A percentile compares a stretch with the other conserved stretches of the same genome.
These are phyloP conservation scores for Galeopterus variegatus DNA, from an alignment of 2,113 vertebrate species.

Conservation along the genomic window DNA sequence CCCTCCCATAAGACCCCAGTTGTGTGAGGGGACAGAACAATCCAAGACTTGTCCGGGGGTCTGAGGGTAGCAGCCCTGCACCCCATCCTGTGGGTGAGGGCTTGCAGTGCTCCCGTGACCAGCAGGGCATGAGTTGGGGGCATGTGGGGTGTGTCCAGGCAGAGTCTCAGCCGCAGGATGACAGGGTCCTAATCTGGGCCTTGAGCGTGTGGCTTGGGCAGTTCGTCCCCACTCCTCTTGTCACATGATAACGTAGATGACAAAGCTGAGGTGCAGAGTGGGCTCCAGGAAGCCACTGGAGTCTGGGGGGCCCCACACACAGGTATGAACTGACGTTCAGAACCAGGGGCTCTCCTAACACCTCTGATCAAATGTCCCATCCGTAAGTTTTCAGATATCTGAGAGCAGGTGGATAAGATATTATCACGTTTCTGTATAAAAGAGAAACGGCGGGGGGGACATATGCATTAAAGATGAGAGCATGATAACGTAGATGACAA, in stretches of 20 bases:
- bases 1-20: neutral
- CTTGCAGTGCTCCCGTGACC: neutral
- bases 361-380: no score
- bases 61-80: no score
- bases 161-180: neutral
- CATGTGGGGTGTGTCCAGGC: neutral
- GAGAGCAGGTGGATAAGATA: neutral
- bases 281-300: neutral
- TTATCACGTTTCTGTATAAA: neutral
- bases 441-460: no score
- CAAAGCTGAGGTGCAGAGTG: neutral
- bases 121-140: neutral
- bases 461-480: no score
- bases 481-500: neutral
- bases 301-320: no score
- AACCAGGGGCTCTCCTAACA: neutral
- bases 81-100: no score
- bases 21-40: neutral
- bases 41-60: no score
- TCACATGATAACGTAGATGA: neutral
- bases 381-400: no score
- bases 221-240: neutral
- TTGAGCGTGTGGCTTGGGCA: neutral
- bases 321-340: neutral
- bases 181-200: neutral